A percentile compares a stretch with the other conserved stretches of the same genome.
Evolutionary conservation across 2,113 vertebrate species (phyloP).

Genomic region (Eptatretus burgeri): DNA sequence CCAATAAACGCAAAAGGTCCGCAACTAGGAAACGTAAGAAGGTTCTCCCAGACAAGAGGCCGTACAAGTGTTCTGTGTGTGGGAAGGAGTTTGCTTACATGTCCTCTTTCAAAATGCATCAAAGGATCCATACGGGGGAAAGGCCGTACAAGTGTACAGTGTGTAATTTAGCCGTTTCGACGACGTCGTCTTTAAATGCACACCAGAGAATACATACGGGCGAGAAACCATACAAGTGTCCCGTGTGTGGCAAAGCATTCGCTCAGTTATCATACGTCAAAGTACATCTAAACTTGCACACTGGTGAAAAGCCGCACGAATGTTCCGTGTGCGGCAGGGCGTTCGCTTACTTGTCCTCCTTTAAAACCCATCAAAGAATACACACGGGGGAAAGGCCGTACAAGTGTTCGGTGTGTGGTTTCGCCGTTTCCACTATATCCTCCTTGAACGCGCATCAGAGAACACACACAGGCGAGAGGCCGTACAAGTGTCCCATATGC

Average conservation of each 20-base stretch:
- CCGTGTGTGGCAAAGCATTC: constrained; percentile 29
- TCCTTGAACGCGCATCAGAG: no score
- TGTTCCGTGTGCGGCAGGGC: no score
- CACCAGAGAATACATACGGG: constrained; percentile 14
- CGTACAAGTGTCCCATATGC: constrained; percentile 29
- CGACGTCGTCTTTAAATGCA: not conserved
- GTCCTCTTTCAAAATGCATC: not conserved
- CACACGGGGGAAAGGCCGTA: no score
- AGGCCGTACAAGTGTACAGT: constrained; percentile 1
- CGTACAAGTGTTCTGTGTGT: no score
- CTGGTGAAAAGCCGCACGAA: not conserved
- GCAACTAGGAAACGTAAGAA: no score
- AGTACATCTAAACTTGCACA: constrained; percentile 30
- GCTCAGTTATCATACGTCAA: constrained; percentile 34
- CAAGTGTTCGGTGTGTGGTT: no score
- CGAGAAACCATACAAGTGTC: constrained; percentile 33
- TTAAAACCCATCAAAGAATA: no score
- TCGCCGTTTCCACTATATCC: no score
- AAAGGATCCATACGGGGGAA: not conserved
- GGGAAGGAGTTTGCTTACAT: no score
- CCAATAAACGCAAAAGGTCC: no score
- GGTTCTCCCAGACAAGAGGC: no score
- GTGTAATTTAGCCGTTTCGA: not conserved
- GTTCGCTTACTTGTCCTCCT: no score
- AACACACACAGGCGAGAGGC: constrained; percentile 24